Base-by-base conservation (phyloP, 2,113 vertebrate species). In the Cyprinus carpio region DNA sequence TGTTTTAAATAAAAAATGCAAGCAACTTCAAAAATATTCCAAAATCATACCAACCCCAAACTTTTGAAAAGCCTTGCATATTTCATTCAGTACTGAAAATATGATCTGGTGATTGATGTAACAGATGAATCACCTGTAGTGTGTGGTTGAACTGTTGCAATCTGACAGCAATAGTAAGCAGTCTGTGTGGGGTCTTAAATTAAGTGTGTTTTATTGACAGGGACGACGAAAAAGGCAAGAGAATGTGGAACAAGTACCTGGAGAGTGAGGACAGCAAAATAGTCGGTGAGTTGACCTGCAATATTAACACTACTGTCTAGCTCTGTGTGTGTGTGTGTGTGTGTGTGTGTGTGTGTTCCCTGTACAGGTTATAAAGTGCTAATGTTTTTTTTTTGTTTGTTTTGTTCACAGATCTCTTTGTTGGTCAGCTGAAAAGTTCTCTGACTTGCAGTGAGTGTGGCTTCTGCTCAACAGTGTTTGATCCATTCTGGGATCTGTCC, bases 401-500 rank as follows among this genome's bases (percentile, higher is more conserved):
- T 34, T 75, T 40, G n/a, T 87, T 34, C 72, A 46, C 85, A 99
- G 98, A 99, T 89, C 94, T 98, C 84, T 99, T 99, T 0, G 98
- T 98, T 0, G 98, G 98, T n/a, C 98, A 99, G 92, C 92, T 99
- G 84, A 99, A 97, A 93, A 99, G 98, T 86, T 97, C 97, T 0
- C 92, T 99, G 92, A 98, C 97, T 0, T 99, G 98, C 91, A 96
- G 93, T 0, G 95, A 96, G 67, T 99, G 98, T 0, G 96, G 97
- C 67, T 97, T 97, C 92, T 96, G 96, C 82, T 99, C 98, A 31
- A 99, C 97, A 0, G 96, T 97, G 89, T 99, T 98, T 0, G 98
- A 99, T 67, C 98, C 98, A 2, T 99, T 99, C 92, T 99, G 98
- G 98, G 98, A 99, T 90, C 92, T 99, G 34, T 99, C 98, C 0